Conservation (phyloP, 2,888 invertebrate genomes). For the Uloborus plumipes region DNA sequence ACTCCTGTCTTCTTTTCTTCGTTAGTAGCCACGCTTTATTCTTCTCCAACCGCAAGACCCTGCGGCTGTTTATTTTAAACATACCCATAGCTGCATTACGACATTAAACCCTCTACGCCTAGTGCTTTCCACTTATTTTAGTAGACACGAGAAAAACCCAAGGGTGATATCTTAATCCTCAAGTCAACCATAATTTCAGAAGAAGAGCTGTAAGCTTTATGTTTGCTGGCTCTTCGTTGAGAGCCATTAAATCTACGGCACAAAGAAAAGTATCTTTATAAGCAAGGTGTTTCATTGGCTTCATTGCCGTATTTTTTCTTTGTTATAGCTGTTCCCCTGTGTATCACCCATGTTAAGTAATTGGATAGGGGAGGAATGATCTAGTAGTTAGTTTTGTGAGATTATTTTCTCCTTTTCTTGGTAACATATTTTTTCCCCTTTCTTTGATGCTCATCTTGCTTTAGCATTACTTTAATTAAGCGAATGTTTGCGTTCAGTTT, state of each 20-base stretch:
- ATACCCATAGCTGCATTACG: background rate
- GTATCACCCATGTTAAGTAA: slow-evolving; percentile 26
- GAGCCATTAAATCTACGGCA: slow-evolving; percentile 33
- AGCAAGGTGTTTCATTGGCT: background rate
- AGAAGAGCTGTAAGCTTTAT: slow-evolving; percentile 26
- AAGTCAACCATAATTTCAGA: slow-evolving; percentile 39
- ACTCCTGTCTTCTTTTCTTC: too few species aligned
- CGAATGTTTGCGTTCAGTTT: too few species aligned
- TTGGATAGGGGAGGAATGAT: slow-evolving; percentile 33
- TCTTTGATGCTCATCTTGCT: too few species aligned
- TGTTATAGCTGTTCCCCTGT: slow-evolving; percentile 21
- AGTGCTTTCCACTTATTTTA: slow-evolving; percentile 38
- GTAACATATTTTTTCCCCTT: too few species aligned
- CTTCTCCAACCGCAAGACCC: background rate
- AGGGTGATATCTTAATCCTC: slow-evolving; percentile 43
- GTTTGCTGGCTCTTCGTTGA: slow-evolving; percentile 4
- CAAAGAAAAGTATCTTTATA: slow-evolving; percentile 3
- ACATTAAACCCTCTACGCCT: slow-evolving; percentile 33
- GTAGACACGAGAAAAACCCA: slow-evolving; percentile 17
- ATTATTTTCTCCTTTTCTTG: slow-evolving; percentile 1
- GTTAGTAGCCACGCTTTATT: too few species aligned
- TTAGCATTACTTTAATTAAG: too few species aligned
- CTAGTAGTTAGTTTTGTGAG: slow-evolving; percentile 42
- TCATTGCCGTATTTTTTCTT: slow-evolving; percentile 8
- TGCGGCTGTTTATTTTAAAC: slow-evolving; percentile 10